Base-by-base conservation (phyloP, 2,113 vertebrate species). In the Phoxinus phoxinus region DNA sequence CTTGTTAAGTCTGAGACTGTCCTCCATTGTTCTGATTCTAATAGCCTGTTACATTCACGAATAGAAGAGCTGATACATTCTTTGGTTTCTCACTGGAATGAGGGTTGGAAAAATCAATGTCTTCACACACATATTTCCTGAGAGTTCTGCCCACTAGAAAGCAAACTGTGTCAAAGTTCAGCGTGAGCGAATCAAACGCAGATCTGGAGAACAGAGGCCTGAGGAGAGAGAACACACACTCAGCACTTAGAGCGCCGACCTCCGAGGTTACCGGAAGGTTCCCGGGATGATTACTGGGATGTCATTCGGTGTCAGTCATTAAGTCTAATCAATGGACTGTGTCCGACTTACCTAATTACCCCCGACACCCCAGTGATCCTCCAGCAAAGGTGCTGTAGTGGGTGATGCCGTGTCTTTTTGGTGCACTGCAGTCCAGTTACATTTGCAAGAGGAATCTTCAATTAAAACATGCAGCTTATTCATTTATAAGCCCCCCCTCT, bases 301-400 rank as follows among this genome's bases (percentile, higher is more conserved):
- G 85, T 86, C 69, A 74, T 35, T 71, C 10, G 6, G 37, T 82
- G 78, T 65, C 78, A 65, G 53, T 86, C 85, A 63, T 72, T 74
- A 81, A 9, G 32, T 46, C 37, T 81, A 48, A 86, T 86, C 85
- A 74, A 86, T 86, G 72, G 19, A 46, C 32, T 59, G 63, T n/a
- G 71, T 86, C 84, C 15, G 19, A 86, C 19, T 44, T 74, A 27
- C 12, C 77, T 86, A 81, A 81, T 86, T 81, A 81, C 77, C 67
- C 8, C 32, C 12, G 37, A 81, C 84, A 46, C 51, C 37, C 32
- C 75, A 46, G 9, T 79, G 75, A 71, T 71, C 76, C 35, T 67
- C 32, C 65, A 32, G 6, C 35, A 67, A 11, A 41, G 46, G 32
- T 56, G 23, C 61, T 13, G 21, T 6, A 59, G 37, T 3, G 21